Base-by-base conservation (phyloP, 1,140 invertebrate genomes). In the Ectropis grisescens region DNA sequence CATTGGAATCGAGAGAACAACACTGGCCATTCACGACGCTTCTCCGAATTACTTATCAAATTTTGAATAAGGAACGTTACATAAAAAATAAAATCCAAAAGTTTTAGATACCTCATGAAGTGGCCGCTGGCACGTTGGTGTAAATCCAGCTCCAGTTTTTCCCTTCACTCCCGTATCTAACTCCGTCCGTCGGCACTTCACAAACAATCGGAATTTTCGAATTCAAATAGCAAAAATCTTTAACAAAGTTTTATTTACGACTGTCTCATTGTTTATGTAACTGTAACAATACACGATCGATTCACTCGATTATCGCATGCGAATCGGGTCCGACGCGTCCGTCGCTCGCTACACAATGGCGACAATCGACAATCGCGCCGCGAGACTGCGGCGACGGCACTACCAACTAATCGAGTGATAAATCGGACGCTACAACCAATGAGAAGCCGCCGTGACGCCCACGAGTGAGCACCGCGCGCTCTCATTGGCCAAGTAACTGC, bases 41-140 rank as follows among this genome's bases (percentile, higher is more conserved):
- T 19, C 16, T 19, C 3, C 22, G 10, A 37, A 26, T 29, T 25
- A 15, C n/a, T n/a, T n/a, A n/a, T 23, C n/a, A 23, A 23, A 23
- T 1, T 23, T 1, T 6, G n/a, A 23, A 27, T 11, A 2, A 27
- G 11, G n/a, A n/a, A n/a, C n/a, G n/a, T n/a, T n/a, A n/a, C n/a
- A 4, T 27, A 31, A 32, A 34, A 28, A n/a, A n/a, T n/a, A n/a
- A n/a, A n/a, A n/a, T n/a, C n/a, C n/a, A n/a, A n/a, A 33, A 35
- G 29, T 23, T 48, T 54, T 64, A n/a, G n/a, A n/a, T n/a, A 80
- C 75, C 75, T 80, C 70, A 80, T 80, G 44, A 80, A 71, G 75
- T 80, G 75, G 30, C 75, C 75, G 70, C 75, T 78, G 70, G 75
- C 72, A 54, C 71, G 75, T 53, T 80, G 72, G 34, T 80, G 72